Base-by-base conservation (phyloP, 2,797 vertebrate genomes). In the Smutsia gigantea region DNA sequence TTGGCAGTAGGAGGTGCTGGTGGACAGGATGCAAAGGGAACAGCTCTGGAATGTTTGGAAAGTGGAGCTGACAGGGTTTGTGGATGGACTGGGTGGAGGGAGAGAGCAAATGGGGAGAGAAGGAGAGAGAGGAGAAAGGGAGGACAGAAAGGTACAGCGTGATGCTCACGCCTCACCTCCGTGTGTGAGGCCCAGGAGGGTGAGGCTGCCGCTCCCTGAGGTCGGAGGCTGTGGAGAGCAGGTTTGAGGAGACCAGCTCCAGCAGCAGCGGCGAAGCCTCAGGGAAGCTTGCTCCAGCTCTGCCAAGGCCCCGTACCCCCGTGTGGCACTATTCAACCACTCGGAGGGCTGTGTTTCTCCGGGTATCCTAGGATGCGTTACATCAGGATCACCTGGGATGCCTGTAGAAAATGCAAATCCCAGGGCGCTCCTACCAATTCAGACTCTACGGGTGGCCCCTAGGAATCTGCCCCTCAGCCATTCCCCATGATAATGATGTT, bases 171-270 rank as follows among this genome's bases (percentile, higher is more conserved):
- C 7, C 19, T 69, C 29, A 57, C 7, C 19, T 69, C 29, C 39
- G 12, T 0, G 12, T 0, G 0, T 39, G 64, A 59, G 68, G 42
- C 46, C 81, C 1, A 17, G 51, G 61, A 78, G 57, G 21, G 31
- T 31, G 23, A 64, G 39, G 69, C 34, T n/a, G 63, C 25, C 3
- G 1, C 29, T 68, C 53, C 63, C 17, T 31, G 53, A 29, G 42
- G 77, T 17, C 31, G 17, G n/a, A 74, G 37, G 49, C 10, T 0
- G 2, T 14, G 29, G 39, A 49, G 34, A 61, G 18, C 25, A 46
- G 13, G 49, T 39, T 23, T 25, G 18, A 0, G 10, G 39, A 17
- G 64, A 34, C 29, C 13, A 1, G 14, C 13, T 68, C 55, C 10
- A 21, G 18, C 63, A 42, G 49, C 15, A 34, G 64, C 15, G 34